phyloP scores from a whole-genome alignment of 2,888 invertebrate genomes.

The Drosophila borealis region DNA sequence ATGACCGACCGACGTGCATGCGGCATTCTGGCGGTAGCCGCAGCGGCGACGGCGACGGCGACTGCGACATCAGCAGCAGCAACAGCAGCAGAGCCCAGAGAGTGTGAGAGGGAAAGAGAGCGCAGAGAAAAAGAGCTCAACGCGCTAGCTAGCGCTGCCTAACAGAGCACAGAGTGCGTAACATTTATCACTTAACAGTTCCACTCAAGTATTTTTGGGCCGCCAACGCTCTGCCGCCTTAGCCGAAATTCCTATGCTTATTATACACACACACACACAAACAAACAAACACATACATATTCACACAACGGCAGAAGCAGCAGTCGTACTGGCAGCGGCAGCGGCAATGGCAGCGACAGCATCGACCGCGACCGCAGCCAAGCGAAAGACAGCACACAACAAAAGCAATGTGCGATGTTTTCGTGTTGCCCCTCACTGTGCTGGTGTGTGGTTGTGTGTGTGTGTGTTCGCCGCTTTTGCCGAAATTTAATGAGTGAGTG shows the following conservation, averaged over 20 bases:
- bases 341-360: conserved; percentile 13
- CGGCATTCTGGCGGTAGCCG: conserved; percentile 25
- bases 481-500: conserved; percentile 56
- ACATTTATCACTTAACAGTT: conserved; percentile 63
- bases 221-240: conserved; percentile 50
- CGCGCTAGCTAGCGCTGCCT: conserved; percentile 6
- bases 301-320: conserved; percentile 5
- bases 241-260: conserved; percentile 69
- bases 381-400: conserved; percentile 50
- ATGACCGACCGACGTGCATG: conserved; percentile 40
- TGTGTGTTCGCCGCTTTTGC: conserved; percentile 45
- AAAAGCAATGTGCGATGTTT: conserved; percentile 45
- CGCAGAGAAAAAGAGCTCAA: conserved; percentile 17
- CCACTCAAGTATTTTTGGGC: conserved; percentile 58
- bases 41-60: conserved; percentile 9
- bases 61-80: conserved; percentile 13
- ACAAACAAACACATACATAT: conserved; percentile 1
- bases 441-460: conserved; percentile 1
- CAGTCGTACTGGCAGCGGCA: conserved; percentile 8
- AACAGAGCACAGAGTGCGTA: conserved; percentile 48
- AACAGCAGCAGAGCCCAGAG: conserved; percentile 23
- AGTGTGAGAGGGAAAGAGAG: conserved; percentile 17
- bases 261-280: conserved; percentile 2
- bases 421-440: conserved; percentile 31
- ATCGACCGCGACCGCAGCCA: conserved; percentile 38